These are phyloP conservation scores for Herpailurus yagouaroundi DNA, from an alignment of 2,113 vertebrate genomes.

Conservation along the genomic window DNA sequence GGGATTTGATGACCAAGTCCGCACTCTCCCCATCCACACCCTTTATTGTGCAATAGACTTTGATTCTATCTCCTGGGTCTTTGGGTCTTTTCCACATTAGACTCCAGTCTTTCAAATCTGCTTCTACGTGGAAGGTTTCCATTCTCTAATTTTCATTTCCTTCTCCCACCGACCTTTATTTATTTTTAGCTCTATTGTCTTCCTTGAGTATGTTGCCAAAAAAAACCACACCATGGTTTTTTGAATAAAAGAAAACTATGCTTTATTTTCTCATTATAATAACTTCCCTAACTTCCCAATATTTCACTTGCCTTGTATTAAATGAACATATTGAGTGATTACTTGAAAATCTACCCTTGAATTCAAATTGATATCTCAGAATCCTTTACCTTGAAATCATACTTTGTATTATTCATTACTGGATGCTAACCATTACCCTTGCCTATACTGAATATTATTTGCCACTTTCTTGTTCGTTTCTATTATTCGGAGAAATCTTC, in stretches of 20 bases:
- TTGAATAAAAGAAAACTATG: not conserved
- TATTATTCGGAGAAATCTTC: not conserved
- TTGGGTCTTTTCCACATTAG: conserved; percentile 1
- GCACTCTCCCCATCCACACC: not conserved
- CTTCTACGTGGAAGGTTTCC: not conserved
- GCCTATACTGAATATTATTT: not conserved
- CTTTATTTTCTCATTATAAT: not conserved
- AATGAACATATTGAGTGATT: not conserved
- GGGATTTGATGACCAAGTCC: not conserved
- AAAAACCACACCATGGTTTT: not conserved
- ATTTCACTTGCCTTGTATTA: not conserved
- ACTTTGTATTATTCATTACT: not conserved
- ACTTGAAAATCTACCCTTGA: not conserved
- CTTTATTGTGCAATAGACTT: not conserved
- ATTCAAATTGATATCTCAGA: not conserved
- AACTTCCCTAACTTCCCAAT: not conserved
- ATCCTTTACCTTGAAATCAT: not conserved
- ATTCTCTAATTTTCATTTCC: not conserved
- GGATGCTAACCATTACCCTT: not conserved
- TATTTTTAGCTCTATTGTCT: conserved; percentile 25
- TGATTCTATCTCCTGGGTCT: not conserved
- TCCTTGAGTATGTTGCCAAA: not conserved
- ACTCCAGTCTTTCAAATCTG: not conserved
- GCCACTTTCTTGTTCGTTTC: not conserved
- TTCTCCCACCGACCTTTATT: not conserved